phyloP scores from a whole-genome alignment of 2,113 vertebrate species.

The Tauraco erythrolophus region DNA sequence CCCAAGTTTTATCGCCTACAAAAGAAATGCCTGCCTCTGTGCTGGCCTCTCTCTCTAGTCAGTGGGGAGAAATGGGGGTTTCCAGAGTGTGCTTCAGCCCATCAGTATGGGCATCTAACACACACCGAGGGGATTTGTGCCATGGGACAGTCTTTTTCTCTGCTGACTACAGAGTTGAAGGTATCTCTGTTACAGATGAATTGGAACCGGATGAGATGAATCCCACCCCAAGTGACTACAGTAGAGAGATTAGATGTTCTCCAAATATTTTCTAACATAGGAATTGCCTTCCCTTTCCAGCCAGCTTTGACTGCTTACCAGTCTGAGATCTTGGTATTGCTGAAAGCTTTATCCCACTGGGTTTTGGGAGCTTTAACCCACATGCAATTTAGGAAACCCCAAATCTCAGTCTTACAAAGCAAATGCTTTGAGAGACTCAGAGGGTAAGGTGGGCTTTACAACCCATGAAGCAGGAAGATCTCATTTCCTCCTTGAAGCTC shows the following conservation, averaged over 20 bases:
- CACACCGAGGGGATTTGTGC: background rate
- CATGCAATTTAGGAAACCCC: background rate
- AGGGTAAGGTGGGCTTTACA: background rate
- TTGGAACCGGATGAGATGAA: background rate
- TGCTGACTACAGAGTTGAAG: background rate
- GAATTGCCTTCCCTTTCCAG: background rate
- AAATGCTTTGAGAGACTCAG: background rate
- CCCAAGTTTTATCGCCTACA: background rate
- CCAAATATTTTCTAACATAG: background rate
- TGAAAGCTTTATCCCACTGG: background rate
- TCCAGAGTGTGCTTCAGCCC: background rate
- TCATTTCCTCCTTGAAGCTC: background rate
- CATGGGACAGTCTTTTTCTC: background rate
- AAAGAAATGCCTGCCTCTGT: background rate
- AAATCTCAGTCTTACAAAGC: background rate
- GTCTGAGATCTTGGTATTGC: background rate
- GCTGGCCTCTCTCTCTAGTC: background rate
- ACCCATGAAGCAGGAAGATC: background rate
- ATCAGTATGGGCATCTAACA: background rate
- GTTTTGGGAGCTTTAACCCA: background rate
- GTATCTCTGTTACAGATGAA: background rate
- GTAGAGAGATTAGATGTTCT: background rate
- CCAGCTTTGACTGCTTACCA: background rate
- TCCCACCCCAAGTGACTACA: background rate
- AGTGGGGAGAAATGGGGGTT: background rate